A percentile compares a stretch with the other conserved stretches of the same genome.
Conservation (phyloP, 2,797 vertebrate species). For the Hapalemur alaotrensis region DNA sequence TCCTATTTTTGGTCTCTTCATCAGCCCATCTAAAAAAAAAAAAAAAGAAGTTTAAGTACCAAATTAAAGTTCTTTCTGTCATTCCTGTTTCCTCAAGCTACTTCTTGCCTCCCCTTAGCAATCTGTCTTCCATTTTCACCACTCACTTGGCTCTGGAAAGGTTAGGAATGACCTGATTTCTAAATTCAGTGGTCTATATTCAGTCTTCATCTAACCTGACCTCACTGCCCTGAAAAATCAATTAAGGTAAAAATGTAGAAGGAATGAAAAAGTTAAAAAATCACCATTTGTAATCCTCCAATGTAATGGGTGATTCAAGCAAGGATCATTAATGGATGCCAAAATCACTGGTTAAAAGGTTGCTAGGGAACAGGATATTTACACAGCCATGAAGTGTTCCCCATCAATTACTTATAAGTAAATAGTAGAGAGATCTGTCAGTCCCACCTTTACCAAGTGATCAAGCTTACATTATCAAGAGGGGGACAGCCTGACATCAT, state of each 20-base stretch:
- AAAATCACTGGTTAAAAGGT: neutral
- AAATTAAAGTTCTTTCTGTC: neutral
- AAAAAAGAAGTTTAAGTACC: neutral
- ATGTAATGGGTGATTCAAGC: neutral
- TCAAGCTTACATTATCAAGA: neutral
- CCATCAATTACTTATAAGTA: neutral
- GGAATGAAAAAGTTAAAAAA: slow-evolving; percentile 23
- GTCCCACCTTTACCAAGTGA: slow-evolving; percentile 23
- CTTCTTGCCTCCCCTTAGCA: neutral
- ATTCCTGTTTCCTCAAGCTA: neutral
- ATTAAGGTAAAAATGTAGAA: slow-evolving; percentile 2
- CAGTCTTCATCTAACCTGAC: slow-evolving; percentile 7
- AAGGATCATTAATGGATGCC: neutral
- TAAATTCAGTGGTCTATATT: slow-evolving; percentile 13
- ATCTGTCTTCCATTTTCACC: neutral
- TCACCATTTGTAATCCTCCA: slow-evolving; percentile 20
- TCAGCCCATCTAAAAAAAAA: neutral
- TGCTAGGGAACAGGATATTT: slow-evolving; percentile 29
- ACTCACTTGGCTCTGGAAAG: neutral
- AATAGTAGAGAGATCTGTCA: neutral
- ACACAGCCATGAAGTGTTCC: neutral
- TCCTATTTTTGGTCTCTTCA: neutral
- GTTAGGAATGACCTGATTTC: slow-evolving; percentile 9
- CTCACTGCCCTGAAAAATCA: slow-evolving; percentile 18
- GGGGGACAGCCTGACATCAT: neutral